phyloP scores from a whole-genome alignment of 92 coral and sea anemone species.

The Muricea muricata region DNA sequence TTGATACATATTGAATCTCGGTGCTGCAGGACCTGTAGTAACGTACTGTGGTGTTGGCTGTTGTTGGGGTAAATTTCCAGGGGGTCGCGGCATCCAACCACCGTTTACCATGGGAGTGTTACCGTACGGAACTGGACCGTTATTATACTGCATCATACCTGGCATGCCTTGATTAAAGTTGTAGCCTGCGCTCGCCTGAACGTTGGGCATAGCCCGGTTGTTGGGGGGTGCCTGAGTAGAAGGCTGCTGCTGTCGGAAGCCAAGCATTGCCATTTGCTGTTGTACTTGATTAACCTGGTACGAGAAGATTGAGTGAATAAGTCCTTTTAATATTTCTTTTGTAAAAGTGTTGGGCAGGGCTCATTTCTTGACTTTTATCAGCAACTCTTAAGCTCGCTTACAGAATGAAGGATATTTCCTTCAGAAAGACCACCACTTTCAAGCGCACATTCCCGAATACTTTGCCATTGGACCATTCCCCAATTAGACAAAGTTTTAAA shows the following conservation, averaged over 20 bases:
- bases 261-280: constrained; percentile 89
- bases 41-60: constrained; percentile 76
- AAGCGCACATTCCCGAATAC: too few species aligned
- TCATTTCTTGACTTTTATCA: too few species aligned
- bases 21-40: constrained; percentile 80
- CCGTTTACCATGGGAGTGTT: constrained; percentile 30
- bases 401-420: too few species aligned
- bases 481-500: too few species aligned
- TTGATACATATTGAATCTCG: constrained; percentile 67
- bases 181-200: constrained; percentile 58
- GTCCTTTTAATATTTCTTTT: too few species aligned
- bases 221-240: constrained; percentile 66
- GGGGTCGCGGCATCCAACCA: constrained; percentile 77
- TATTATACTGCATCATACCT: background rate
- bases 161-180: constrained; percentile 40
- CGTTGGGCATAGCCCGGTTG: constrained; percentile 64
- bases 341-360: too few species aligned
- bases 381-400: too few species aligned
- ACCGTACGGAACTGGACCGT: background rate
- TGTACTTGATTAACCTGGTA: constrained; percentile 87
- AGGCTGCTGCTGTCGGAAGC: constrained; percentile 59
- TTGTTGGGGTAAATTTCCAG: constrained; percentile 81
- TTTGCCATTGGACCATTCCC: too few species aligned
- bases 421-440: too few species aligned
- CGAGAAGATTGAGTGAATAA: background rate